Evolutionary conservation across 2,888 invertebrate species (phyloP), one percentile per base, ranked within the genome.

Genomic region (Mesorhabditis sp.): DNA sequence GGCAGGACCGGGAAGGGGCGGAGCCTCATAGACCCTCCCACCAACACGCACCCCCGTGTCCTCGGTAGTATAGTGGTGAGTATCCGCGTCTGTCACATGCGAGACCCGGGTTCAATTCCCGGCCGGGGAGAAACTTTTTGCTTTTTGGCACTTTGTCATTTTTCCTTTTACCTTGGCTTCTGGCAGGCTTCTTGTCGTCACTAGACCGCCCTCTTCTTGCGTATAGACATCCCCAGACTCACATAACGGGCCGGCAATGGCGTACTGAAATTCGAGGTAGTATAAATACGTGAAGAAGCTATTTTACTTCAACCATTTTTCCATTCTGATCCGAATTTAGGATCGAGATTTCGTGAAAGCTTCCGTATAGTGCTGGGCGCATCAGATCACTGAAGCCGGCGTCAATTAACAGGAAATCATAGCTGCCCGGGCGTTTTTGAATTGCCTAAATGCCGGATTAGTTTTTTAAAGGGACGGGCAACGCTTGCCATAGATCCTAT

Each of bases 51-150:
- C 41, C 28, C 28, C 28, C 28, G 28, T 28, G 28, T 58, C 58
- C 58, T 87, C 87, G 87, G 86, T 88, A 87, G 88, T 88, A 88
- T 88, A 88, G 87, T 88, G 87, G 88, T 87, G 78, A 88, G 87
- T 87, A 88, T 88, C 87, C 87, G 87, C 87, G 87, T 87, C 87
- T 87, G 87, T 87, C 87, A 87, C 87, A 87, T 87, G 87, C 87
- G 87, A 87, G 87, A 87, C 87, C 87, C 86, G 87, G 87, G 88
- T 88, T 88, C 87, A 87, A 88, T 88, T 88, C 88, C 87, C 87
- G 86, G 87, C 86, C 87, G 87, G 87, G 87, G 87, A 87, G 72
- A 70, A 70, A 43, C 41, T 68, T 70, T 70, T 70, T 28, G 28
- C 28, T 28, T 28, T 28, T 28, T 28, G 28, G 28, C 28, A 28